These are phyloP conservation scores for Panagrolaimus sp. DNA, from an alignment of 1,140 invertebrate genomes.

Conservation along the genomic window DNA sequence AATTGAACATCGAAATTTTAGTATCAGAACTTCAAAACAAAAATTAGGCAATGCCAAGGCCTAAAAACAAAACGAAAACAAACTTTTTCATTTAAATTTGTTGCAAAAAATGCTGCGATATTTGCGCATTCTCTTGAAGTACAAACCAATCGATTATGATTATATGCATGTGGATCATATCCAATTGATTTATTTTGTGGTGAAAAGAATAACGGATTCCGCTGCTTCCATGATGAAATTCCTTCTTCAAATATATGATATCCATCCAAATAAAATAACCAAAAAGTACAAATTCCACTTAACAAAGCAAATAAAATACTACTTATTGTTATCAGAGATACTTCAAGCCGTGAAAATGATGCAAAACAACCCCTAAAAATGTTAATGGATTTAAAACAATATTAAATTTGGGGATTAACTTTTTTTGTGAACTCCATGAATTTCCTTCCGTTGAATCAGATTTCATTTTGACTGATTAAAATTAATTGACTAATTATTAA, in stretches of 20 bases:
- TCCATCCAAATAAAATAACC: conserved; percentile 1
- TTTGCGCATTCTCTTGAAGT: conserved; percentile 46
- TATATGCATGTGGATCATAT: conserved; percentile 27
- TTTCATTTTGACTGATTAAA: no score
- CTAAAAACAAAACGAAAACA: no score
- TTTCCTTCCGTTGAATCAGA: no score
- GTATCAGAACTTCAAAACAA: background rate
- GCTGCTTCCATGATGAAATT: conserved; percentile 2
- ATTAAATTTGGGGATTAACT: background rate
- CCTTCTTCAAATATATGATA: conserved; percentile 13
- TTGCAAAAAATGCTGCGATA: conserved; percentile 43
- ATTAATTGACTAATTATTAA: no score
- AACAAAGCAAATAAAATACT: background rate
- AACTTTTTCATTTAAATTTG: conserved; percentile 49
- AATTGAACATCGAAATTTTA: background rate
- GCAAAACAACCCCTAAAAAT: conserved; percentile 5
- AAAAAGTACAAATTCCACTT: background rate
- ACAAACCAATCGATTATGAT: conserved; percentile 44
- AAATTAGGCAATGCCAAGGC: background rate
- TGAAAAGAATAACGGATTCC: background rate
- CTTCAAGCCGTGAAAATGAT: background rate
- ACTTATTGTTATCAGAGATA: background rate
- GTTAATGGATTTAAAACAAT: background rate
- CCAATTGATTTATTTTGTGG: conserved; percentile 1
- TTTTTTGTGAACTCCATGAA: background rate